These are phyloP conservation scores for Eretmocerus hayati DNA, from an alignment of 2,888 invertebrate species.

Conservation along the genomic window DNA sequence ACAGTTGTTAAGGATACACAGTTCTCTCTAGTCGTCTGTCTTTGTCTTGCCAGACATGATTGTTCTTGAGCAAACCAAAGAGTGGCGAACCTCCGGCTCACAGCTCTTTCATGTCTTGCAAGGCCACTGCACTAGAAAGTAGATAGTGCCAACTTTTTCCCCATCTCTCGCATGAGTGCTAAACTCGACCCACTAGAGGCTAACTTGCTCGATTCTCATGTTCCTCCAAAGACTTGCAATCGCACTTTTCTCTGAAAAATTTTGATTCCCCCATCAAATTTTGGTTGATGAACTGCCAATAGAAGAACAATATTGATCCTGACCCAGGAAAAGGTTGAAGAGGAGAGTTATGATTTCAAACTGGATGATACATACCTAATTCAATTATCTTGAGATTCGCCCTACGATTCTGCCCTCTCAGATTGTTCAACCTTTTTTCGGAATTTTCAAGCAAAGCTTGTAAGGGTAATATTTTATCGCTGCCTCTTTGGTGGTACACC, in stretches of 20 bases:
- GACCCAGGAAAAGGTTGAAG: slow-evolving; percentile 41
- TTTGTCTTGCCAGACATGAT: slow-evolving; percentile 81
- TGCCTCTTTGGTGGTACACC: slow-evolving; percentile 46
- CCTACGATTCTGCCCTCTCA: slow-evolving; percentile 64
- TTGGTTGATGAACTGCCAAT: no score
- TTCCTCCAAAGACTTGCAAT: slow-evolving; percentile 51
- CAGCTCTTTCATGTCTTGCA: slow-evolving; percentile 73
- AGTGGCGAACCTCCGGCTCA: slow-evolving; percentile 69
- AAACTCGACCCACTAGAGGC: slow-evolving; percentile 54
- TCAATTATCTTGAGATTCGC: slow-evolving; percentile 78
- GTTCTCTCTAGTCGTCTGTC: slow-evolving; percentile 67
- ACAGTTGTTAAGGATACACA: slow-evolving; percentile 46
- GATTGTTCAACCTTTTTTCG: slow-evolving; percentile 69
- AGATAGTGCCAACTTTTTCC: slow-evolving; percentile 77
- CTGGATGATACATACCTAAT: no score
- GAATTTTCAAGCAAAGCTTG: slow-evolving; percentile 72
- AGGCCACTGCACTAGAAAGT: slow-evolving; percentile 79
- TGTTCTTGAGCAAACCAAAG: slow-evolving; percentile 67
- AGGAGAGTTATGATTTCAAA: slow-evolving; percentile 61
- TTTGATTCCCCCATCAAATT: no score
- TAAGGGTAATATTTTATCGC: slow-evolving; percentile 48
- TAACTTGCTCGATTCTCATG: slow-evolving; percentile 46
- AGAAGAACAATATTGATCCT: slow-evolving; percentile 44
- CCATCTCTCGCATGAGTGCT: slow-evolving; percentile 63
- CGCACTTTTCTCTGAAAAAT: no score